phyloP scores from a whole-genome alignment of 2,888 invertebrate species.

The Oasisia sp. region DNA sequence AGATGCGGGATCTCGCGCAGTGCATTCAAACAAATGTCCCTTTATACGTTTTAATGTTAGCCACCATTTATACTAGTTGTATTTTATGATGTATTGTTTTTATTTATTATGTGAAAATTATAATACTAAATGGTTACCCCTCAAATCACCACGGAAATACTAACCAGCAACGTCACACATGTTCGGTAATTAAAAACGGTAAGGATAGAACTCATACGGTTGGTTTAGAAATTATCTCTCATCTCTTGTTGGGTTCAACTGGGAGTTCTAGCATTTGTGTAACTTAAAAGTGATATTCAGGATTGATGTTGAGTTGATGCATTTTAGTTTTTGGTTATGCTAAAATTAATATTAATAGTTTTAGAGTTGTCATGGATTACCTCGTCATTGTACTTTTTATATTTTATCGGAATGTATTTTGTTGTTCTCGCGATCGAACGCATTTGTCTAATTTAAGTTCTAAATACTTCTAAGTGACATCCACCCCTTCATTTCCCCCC shows the following conservation, averaged over 20 bases:
- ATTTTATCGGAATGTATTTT: background rate
- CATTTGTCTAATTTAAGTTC: conserved; percentile 19
- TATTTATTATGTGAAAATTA: no score
- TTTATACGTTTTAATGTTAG: no score
- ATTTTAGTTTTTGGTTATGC: background rate
- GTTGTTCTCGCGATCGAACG: background rate
- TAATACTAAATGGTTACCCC: no score
- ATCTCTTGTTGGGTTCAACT: background rate
- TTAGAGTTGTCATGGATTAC: background rate
- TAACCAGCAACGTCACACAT: background rate
- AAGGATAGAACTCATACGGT: background rate
- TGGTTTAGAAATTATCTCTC: background rate
- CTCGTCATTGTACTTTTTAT: background rate
- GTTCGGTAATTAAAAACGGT: background rate
- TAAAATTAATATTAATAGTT: background rate
- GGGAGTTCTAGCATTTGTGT: background rate
- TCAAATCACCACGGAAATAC: no score
- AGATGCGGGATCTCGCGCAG: no score
- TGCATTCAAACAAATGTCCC: no score
- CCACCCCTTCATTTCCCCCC: conserved; percentile 19
- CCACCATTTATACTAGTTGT: no score
- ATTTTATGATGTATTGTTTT: no score
- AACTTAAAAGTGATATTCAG: background rate
- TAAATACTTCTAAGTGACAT: conserved; percentile 21
- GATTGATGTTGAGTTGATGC: background rate